These are phyloP conservation scores for Xerus rutilus DNA, from an alignment of 2,797 vertebrate species.

Conservation along the genomic window DNA sequence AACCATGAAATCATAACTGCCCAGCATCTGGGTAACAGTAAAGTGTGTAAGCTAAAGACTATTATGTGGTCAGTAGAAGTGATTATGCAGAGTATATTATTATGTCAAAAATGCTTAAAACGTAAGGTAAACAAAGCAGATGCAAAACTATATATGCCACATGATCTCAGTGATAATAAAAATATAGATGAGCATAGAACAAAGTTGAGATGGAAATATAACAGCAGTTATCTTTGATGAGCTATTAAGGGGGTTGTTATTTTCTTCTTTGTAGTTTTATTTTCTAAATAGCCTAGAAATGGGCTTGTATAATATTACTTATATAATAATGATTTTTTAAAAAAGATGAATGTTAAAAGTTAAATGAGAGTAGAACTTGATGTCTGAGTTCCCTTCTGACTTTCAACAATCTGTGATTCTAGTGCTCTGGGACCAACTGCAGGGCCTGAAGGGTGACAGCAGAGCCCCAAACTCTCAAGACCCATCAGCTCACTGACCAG, in stretches of 20 bases:
- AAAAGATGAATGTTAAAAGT: background rate
- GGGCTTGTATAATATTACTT: background rate
- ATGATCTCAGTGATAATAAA: background rate
- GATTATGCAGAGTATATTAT: background rate
- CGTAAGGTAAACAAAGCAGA: background rate
- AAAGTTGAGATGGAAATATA: background rate
- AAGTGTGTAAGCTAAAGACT: background rate
- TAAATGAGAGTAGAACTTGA: background rate
- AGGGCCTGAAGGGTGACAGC: background rate
- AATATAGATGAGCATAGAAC: background rate
- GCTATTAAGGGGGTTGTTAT: background rate
- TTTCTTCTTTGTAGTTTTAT: background rate
- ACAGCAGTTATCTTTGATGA: background rate
- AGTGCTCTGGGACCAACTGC: background rate
- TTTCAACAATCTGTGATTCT: background rate
- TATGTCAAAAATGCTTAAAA: background rate
- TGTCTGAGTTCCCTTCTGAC: background rate
- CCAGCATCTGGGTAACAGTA: background rate
- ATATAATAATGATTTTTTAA: background rate
- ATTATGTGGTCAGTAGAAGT: background rate
- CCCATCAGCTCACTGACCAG: background rate
- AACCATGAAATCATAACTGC: background rate
- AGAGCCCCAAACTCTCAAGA: background rate
- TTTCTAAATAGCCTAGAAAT: slow-evolving; percentile 40
- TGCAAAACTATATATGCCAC: background rate